Evolutionary conservation across 1,140 invertebrate genomes (phyloP), one percentile per base, ranked within the genome.

Genomic region (Formica selysi): DNA sequence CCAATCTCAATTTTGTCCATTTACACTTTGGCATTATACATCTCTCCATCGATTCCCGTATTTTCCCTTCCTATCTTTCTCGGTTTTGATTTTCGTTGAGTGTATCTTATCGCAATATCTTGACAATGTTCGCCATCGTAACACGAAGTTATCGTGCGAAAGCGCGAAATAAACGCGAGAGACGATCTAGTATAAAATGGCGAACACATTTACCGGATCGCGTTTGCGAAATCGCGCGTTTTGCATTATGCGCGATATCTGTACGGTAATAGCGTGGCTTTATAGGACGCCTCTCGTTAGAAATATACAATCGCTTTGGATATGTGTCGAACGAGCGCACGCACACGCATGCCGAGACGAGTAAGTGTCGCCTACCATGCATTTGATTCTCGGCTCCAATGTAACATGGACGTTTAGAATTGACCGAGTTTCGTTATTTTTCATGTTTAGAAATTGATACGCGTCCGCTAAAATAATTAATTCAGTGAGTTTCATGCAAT

Each of bases 221-320:
- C 22, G 38, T 70, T 29, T 10, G 7, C 13, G 1, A 57, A 57
- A 57, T 61, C n/a, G 3, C 22, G 29, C 29, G 1, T 32, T 3
- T 32, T 32, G 3, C 32, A 32, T 32, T 1, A 0, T 32, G 41
- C 26, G 36, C 22, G 51, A 36, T 26, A 70, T n/a, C 26, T 26
- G 13, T 57, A 38, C 16, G 2, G 2, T 22, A 8, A n/a, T 32
- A 1, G n/a, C 36, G 19, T 51, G 48, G 13, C 16, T 36, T 61
- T n/a, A 26, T 19, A 54, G 26, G 16, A 44, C n/a, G 54, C 70
- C 36, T 59, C 51, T 73, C 51, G 32, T 29, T 61, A 62, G 68
- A 83, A 83, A 83, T 74, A 29, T 83, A 83, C 68, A 74, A 4
- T 62, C n/a, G n/a, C 29, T 83, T 62, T 73, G 54, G 41, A 73